Evolutionary conservation across 2,113 vertebrate genomes (phyloP).

Genomic region (Eulemur macaco): DNA sequence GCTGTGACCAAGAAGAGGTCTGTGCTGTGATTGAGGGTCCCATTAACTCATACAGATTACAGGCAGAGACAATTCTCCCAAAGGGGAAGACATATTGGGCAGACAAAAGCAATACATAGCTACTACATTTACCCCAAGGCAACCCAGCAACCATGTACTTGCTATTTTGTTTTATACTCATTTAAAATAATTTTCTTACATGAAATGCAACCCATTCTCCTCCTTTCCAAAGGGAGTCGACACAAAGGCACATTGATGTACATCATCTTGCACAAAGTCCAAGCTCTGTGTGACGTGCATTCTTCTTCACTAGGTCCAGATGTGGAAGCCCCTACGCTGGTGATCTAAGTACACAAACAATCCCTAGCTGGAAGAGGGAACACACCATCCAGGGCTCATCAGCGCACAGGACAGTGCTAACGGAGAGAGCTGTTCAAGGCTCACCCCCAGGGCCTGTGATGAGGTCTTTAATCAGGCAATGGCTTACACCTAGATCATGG

Average conservation of each 20-base stretch:
- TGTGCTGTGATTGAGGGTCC: neutral
- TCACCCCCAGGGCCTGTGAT: neutral
- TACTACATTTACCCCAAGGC: neutral
- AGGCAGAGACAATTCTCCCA: neutral
- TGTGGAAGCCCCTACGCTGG: neutral
- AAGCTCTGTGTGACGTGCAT: neutral
- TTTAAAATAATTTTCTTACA: neutral
- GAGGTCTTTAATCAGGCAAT: neutral
- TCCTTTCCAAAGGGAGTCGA: neutral
- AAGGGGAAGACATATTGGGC: neutral
- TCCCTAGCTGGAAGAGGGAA: neutral
- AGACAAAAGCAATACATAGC: neutral
- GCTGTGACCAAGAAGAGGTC: neutral
- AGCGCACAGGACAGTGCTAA: rapidly evolving
- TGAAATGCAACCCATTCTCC: neutral
- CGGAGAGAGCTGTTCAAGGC: neutral
- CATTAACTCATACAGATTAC: neutral
- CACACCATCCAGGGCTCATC: neutral
- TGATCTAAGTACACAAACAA: neutral
- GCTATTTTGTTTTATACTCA: neutral
- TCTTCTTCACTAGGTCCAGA: neutral
- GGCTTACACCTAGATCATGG: rapidly evolving
- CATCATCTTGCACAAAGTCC: neutral
- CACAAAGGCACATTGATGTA: rapidly evolving
- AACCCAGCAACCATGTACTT: neutral